phyloP scores from a whole-genome alignment of 2,113 vertebrate genomes.

The Saguinus midas region DNA sequence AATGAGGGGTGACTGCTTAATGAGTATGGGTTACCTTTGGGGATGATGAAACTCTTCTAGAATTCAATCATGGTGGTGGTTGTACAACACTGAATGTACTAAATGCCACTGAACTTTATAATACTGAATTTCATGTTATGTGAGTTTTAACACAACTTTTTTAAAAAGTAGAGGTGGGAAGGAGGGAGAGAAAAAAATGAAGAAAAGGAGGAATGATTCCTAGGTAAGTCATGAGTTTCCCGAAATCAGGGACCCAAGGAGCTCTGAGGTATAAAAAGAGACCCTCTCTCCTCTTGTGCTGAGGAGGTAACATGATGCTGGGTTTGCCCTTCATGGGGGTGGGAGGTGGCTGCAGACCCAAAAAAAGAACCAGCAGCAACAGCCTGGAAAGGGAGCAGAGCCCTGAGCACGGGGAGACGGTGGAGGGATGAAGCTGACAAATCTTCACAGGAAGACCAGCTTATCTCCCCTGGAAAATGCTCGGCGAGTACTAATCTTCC shows the following conservation, averaged over 20 bases:
- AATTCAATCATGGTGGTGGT: not conserved
- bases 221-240: not conserved
- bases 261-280: not conserved
- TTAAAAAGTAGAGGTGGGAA: not conserved
- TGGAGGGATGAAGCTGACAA: not conserved
- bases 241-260: not conserved
- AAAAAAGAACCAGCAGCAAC: not conserved
- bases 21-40: not conserved
- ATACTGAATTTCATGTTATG: not conserved
- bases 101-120: not conserved
- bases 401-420: too few relatives aligned
- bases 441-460: not conserved
- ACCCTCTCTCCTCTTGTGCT: not conserved
- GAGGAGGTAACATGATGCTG: not conserved
- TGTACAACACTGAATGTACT: accelerated
- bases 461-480: not conserved
- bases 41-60: not conserved
- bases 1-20: not conserved
- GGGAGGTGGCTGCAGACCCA: not conserved
- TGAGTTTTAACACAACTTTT: not conserved
- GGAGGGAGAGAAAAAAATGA: not conserved
- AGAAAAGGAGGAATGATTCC: not conserved
- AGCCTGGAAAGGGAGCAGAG: not conserved
- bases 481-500: not conserved
- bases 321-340: not conserved